These are phyloP conservation scores for Brachylomia viminalis DNA, from an alignment of 2,888 invertebrate genomes.

Conservation along the genomic window DNA sequence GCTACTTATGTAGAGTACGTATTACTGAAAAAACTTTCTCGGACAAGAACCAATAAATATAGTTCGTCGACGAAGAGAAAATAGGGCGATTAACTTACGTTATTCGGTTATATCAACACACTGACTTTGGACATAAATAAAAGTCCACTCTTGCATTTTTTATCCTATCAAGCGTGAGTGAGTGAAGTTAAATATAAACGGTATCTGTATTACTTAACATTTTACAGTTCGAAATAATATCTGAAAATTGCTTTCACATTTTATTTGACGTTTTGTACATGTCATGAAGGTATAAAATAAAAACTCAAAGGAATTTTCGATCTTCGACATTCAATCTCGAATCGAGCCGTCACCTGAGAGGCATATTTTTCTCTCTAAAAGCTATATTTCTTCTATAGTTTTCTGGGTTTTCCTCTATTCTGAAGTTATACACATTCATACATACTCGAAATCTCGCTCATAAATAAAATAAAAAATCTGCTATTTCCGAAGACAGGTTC, in stretches of 20 bases:
- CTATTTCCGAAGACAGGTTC: not conserved
- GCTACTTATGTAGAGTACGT: not conserved
- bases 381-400: not conserved
- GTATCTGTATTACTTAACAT: too few relatives aligned
- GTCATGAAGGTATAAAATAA: not conserved
- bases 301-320: not conserved
- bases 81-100: conserved; percentile 16
- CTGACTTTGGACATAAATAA: not conserved
- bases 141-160: not conserved
- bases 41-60: not conserved
- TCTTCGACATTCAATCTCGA: not conserved
- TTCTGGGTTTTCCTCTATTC: not conserved
- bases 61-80: conserved; percentile 6
- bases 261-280: not conserved
- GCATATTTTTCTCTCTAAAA: not conserved
- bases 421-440: not conserved
- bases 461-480: not conserved
- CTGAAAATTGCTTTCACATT: too few relatives aligned
- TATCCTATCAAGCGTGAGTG: not conserved
- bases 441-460: not conserved
- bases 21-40: not conserved
- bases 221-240: not conserved
- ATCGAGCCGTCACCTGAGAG: not conserved
- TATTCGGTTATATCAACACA: conserved; percentile 4
- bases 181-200: not conserved